Evolutionary conservation across 2,113 vertebrate species (phyloP).

Genomic region (Phodopus roborovskii): DNA sequence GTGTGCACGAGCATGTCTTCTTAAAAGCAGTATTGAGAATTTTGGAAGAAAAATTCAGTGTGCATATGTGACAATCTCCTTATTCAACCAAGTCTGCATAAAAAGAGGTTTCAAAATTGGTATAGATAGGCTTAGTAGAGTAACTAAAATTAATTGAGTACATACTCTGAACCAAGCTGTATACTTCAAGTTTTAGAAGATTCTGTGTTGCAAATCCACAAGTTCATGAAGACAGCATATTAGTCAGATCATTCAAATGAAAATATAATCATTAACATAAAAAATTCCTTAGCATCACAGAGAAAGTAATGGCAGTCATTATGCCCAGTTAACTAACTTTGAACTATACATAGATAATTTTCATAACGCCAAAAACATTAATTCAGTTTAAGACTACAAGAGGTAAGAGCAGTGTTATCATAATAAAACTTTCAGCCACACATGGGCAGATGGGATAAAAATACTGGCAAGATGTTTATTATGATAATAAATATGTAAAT

Average conservation of each 20-base stretch:
- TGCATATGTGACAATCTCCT: constrained; percentile 32
- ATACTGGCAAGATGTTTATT: not conserved
- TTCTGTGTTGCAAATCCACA: not conserved
- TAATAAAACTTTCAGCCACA: constrained; percentile 1
- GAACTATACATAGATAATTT: not conserved
- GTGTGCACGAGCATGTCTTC: not conserved
- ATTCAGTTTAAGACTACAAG: not conserved
- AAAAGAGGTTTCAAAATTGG: not conserved
- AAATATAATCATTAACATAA: not conserved
- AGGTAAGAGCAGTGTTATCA: not conserved
- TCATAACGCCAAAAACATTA: not conserved
- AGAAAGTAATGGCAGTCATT: not conserved
- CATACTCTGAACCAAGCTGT: not conserved
- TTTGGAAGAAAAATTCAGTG: constrained; percentile 36
- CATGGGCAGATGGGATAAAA: not conserved
- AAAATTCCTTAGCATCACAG: not conserved
- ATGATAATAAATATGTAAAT: not conserved
- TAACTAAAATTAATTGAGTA: constrained; percentile 22
- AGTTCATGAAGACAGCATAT: not conserved
- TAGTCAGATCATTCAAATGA: not conserved
- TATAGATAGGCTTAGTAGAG: not conserved
- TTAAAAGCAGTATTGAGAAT: not conserved
- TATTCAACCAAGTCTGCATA: not conserved
- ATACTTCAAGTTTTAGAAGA: constrained; percentile 16
- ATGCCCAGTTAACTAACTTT: not conserved